A percentile compares a stretch with the other conserved stretches of the same genome.
Conservation (phyloP, 2,797 vertebrate genomes). For the Scomberomorus guttatus region DNA sequence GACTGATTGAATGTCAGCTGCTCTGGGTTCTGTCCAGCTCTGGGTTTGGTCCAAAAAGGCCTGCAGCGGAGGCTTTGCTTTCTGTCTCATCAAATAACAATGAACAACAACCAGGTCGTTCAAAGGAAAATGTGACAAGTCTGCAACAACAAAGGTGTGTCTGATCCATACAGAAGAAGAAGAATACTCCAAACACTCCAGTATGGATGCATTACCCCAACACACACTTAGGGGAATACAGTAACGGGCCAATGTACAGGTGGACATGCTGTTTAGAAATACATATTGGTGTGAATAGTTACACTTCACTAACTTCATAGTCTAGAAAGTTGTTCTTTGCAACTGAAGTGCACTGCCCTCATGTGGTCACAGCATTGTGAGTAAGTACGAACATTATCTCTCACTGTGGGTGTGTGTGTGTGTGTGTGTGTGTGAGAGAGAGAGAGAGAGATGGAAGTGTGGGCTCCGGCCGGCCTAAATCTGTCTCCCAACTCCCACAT, state of each 20-base stretch:
- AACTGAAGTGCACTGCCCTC: slow-evolving; percentile 76
- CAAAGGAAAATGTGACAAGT: slow-evolving; percentile 17
- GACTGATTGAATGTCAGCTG: slow-evolving; percentile 7
- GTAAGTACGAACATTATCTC: slow-evolving; percentile 17
- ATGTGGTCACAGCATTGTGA: slow-evolving; percentile 63
- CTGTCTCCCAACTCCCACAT: slow-evolving; percentile 47
- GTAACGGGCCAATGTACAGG: neutral
- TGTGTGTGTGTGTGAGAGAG: neutral
- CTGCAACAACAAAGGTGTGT: slow-evolving; percentile 2
- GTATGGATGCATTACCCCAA: neutral
- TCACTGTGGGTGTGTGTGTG: neutral
- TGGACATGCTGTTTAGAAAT: neutral
- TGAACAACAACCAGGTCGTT: slow-evolving; percentile 27
- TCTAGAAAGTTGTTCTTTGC: slow-evolving; percentile 39
- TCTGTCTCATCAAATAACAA: slow-evolving; percentile 61
- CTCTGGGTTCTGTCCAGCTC: slow-evolving; percentile 22
- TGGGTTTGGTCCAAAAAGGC: slow-evolving; percentile 54
- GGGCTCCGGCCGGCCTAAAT: slow-evolving; percentile 46
- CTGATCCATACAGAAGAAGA: slow-evolving; percentile 3
- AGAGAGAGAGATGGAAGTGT: slow-evolving; percentile 3
- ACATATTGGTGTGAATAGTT: neutral
- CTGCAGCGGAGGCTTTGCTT: slow-evolving; percentile 48
- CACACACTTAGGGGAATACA: neutral
- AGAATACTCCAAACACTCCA: neutral
- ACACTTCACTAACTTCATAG: slow-evolving; percentile 30